Percentiles rank a stretch among this genome's conserved stretches.
phyloP scores from a whole-genome alignment of 2,113 vertebrate species.

The Ursus arctos region DNA sequence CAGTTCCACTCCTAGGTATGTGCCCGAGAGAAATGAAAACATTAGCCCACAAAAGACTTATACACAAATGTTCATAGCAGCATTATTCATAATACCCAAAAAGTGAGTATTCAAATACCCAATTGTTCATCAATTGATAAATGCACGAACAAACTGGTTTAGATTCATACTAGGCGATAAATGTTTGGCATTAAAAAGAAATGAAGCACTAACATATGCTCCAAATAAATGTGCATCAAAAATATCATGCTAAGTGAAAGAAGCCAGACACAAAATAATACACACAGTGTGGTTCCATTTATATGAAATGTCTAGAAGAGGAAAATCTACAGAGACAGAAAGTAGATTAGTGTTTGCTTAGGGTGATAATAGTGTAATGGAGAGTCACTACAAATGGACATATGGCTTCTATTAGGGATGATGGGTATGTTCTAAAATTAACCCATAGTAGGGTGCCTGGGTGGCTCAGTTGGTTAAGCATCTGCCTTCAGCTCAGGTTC shows the following conservation, averaged over 20 bases:
- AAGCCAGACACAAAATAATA: neutral
- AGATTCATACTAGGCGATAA: neutral
- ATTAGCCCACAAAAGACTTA: neutral
- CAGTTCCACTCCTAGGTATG: neutral
- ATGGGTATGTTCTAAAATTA: neutral
- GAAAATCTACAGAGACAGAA: neutral
- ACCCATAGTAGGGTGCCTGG: no score
- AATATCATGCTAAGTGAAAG: neutral
- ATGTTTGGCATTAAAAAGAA: neutral
- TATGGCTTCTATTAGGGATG: neutral
- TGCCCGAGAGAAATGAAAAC: neutral
- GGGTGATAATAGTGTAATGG: neutral
- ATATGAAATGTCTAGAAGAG: no score
- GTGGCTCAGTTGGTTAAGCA: no score
- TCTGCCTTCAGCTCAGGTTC: no score
- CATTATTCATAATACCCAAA: neutral
- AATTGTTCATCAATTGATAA: neutral
- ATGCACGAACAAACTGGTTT: neutral
- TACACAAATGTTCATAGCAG: neutral
- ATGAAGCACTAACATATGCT: neutral
- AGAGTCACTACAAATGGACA: neutral
- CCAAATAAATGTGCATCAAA: neutral
- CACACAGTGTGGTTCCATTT: neutral
- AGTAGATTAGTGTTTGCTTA: no score
- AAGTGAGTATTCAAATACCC: neutral